Evolutionary conservation across 1,140 invertebrate species (phyloP), one percentile per base, ranked within the genome.

Genomic region (Mylabris phalerata): DNA sequence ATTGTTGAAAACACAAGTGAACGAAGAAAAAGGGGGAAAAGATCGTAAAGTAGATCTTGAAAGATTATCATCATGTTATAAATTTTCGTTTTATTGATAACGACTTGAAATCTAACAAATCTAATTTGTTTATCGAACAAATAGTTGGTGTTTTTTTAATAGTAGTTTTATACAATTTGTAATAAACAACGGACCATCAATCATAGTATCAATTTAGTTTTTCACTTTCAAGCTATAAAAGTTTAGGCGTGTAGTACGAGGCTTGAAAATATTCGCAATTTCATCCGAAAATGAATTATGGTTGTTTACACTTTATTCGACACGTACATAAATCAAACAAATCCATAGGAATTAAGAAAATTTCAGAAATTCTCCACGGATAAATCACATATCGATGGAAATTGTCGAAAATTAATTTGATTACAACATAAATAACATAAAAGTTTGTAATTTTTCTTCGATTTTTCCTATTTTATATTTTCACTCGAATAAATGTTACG

Each of bases 301-400:
- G 60, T 44, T 62, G 60, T 62, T 62, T 62, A 62, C 60, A 62
- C 60, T 62, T 62, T 62, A 62, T 62, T 62, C 60, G 60, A 62
- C 46, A 48, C 39, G 9, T 9, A 50, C 50, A 62, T 62, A 62
- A 62, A 62, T 62, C 60, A 62, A 56, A 49, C 50, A 55, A 44
- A 54, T 54, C 42, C 24, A 7, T 27, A 25, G 10, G 26, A 54
- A 54, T 54, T 54, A 54, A 54, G 48, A 50, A 50, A 50, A 11
- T n/a, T 38, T 26, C 48, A 9, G 26, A 9, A 49, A 7, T 38
- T 27, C 9, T 10, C 11, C n/a, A 3, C 25, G 26, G 25, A 38
- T 32, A 32, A 32, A 32, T 32, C 32, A 32, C 7, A 7, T 32
- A 32, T 32, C 32, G 32, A 32, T 32, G 7, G 32, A 7, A 32